phyloP scores from a whole-genome alignment of 2,113 vertebrate genomes.

The Colinus virginianus region DNA sequence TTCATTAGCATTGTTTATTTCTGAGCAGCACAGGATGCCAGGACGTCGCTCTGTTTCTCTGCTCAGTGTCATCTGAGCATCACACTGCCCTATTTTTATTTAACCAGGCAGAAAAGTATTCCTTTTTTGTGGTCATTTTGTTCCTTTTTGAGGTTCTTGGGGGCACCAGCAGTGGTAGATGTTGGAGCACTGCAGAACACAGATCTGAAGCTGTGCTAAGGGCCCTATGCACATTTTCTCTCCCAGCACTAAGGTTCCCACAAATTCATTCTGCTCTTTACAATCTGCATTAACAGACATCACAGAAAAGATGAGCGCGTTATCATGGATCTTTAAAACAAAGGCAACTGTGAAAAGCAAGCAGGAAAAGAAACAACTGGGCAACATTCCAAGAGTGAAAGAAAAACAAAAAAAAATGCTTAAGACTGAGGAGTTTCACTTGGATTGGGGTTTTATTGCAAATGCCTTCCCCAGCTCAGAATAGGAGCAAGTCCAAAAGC shows the following conservation, averaged over 20 bases:
- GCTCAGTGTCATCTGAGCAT: neutral
- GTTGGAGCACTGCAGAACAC: neutral
- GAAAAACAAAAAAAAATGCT: neutral
- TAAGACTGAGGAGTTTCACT: neutral
- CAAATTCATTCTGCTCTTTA: neutral
- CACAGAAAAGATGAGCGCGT: neutral
- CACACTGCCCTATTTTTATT: constrained; percentile 1
- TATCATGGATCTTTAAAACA: neutral
- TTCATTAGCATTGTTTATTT: neutral
- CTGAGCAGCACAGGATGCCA: neutral
- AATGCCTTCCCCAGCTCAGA: neutral
- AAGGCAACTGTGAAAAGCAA: neutral
- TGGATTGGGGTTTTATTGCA: neutral
- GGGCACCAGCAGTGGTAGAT: neutral
- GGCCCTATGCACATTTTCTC: neutral
- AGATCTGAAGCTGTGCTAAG: neutral
- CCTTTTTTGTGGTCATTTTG: neutral
- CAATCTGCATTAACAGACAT: neutral
- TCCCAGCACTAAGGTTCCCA: neutral
- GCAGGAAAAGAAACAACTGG: neutral
- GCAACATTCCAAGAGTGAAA: neutral
- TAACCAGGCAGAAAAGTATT: neutral
- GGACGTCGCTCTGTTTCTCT: neutral
- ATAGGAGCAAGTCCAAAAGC: neutral
- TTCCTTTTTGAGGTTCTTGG: neutral